Evolutionary conservation across 1,140 invertebrate genomes (phyloP).

Genomic region (Chymomyza costata): DNA sequence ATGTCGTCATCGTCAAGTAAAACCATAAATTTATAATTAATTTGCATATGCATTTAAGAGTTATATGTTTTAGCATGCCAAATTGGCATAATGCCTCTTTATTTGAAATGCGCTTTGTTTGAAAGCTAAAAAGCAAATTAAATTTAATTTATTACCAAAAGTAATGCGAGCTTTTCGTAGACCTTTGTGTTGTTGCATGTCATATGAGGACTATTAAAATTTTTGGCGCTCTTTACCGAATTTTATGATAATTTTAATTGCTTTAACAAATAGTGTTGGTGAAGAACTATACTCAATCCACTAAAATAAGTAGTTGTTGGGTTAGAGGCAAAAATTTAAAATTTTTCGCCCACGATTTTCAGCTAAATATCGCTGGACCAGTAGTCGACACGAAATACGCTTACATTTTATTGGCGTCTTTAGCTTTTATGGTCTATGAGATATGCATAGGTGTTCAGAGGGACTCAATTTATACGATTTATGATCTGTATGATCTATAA

Average conservation of each 20-base stretch:
- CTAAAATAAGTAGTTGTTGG: too few relatives aligned
- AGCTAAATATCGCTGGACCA: too few relatives aligned
- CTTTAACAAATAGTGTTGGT: slow-evolving; percentile 14
- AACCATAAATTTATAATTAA: slow-evolving; percentile 71
- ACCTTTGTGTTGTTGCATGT: slow-evolving; percentile 26
- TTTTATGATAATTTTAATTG: slow-evolving; percentile 30
- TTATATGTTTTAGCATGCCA: slow-evolving; percentile 36
- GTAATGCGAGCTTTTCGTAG: slow-evolving; percentile 35
- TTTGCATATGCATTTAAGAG: slow-evolving; percentile 43
- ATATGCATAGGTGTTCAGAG: too few relatives aligned
- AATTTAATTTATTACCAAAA: slow-evolving; percentile 47
- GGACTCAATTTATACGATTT: too few relatives aligned
- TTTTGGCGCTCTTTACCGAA: slow-evolving; percentile 23
- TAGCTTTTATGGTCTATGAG: too few relatives aligned
- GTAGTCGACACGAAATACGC: too few relatives aligned
- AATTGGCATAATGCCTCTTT: slow-evolving; percentile 69
- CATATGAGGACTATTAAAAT: slow-evolving; percentile 40
- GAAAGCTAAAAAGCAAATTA: slow-evolving; percentile 26
- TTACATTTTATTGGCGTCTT: too few relatives aligned
- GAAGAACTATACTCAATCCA: too few relatives aligned
- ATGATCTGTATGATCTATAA: too few relatives aligned
- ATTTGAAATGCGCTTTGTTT: slow-evolving; percentile 48
- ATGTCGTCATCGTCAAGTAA: slow-evolving; percentile 39
- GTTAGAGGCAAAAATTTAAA: too few relatives aligned
- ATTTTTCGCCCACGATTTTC: too few relatives aligned